Conservation (phyloP, 2,113 vertebrate species). For the Physeter macrocephalus region DNA sequence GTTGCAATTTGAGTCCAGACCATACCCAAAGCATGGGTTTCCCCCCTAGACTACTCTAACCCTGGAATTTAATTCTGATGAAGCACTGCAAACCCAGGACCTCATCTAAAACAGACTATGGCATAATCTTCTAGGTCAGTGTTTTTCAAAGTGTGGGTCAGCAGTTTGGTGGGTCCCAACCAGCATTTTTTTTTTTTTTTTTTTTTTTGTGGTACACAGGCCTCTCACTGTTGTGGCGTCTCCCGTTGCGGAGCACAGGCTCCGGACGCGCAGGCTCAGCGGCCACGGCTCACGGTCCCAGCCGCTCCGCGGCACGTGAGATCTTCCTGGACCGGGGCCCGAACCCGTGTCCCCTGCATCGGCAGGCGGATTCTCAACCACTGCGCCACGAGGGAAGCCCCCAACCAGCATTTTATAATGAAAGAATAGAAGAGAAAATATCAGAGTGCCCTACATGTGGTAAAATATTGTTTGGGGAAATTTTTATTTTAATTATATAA, state of each 20-base stretch:
- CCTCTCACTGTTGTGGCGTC: too few relatives aligned
- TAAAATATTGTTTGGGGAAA: not conserved
- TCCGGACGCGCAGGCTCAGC: too few relatives aligned
- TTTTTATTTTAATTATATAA: not conserved
- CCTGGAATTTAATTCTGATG: not conserved
- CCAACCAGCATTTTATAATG: not conserved
- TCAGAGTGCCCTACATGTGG: not conserved
- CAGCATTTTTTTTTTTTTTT: not conserved
- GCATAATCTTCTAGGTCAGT: not conserved
- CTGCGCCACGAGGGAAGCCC: too few relatives aligned
- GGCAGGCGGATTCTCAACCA: too few relatives aligned
- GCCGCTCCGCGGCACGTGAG: too few relatives aligned
- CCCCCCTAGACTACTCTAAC: not conserved
- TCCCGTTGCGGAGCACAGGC: too few relatives aligned
- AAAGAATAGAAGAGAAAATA: not conserved
- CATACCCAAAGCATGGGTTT: not conserved
- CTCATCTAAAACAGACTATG: not conserved
- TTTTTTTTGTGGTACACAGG: too few relatives aligned
- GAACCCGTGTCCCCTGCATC: too few relatives aligned
- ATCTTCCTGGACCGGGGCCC: too few relatives aligned
- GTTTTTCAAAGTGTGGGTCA: not conserved
- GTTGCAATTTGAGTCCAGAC: not conserved
- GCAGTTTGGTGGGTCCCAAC: not conserved
- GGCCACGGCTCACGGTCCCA: too few relatives aligned
- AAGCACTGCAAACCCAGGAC: not conserved